A percentile compares a stretch with the other conserved stretches of the same genome.
phyloP scores from a whole-genome alignment of 2,888 invertebrate genomes.

The Chrysopilus asiliformis region DNA sequence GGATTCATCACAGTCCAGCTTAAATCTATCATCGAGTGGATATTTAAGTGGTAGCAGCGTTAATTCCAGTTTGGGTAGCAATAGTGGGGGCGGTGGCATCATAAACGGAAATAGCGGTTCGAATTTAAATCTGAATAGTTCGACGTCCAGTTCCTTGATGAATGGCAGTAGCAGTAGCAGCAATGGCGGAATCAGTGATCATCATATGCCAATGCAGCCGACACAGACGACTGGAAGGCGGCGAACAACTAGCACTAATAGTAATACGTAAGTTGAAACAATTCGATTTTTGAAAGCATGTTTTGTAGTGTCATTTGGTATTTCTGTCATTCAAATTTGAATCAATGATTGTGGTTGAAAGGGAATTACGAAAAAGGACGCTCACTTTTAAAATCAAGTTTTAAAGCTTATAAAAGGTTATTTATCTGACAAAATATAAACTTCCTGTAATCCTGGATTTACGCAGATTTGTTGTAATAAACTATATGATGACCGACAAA shows the following conservation, averaged over 20 bases:
- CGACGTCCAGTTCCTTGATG: background rate
- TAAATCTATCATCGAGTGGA: conserved; percentile 23
- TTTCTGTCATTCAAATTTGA: no score
- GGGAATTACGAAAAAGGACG: no score
- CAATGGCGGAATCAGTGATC: conserved; percentile 14
- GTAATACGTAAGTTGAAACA: conserved; percentile 35
- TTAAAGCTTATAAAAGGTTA: no score
- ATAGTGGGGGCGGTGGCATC: conserved; percentile 6
- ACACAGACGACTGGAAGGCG: conserved; percentile 23
- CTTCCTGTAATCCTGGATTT: no score
- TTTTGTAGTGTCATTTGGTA: no score
- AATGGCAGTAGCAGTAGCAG: conserved; percentile 16
- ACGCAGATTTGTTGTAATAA: no score
- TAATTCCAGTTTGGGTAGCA: conserved; percentile 16
- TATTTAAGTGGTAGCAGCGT: conserved; percentile 21
- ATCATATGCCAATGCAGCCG: conserved; percentile 8
- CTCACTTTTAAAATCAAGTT: no score
- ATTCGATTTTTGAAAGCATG: no score
- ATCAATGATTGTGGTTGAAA: no score
- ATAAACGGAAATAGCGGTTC: conserved; percentile 9
- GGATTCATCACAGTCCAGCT: conserved; percentile 22
- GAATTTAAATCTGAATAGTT: background rate
- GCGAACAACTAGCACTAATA: conserved; percentile 35
- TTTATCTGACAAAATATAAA: no score
- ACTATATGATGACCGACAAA: no score